Percentiles rank a stretch among this genome's conserved stretches.
These are phyloP conservation scores for Lepisosteus osseus DNA, from an alignment of 2,113 vertebrate genomes.

Conservation along the genomic window DNA sequence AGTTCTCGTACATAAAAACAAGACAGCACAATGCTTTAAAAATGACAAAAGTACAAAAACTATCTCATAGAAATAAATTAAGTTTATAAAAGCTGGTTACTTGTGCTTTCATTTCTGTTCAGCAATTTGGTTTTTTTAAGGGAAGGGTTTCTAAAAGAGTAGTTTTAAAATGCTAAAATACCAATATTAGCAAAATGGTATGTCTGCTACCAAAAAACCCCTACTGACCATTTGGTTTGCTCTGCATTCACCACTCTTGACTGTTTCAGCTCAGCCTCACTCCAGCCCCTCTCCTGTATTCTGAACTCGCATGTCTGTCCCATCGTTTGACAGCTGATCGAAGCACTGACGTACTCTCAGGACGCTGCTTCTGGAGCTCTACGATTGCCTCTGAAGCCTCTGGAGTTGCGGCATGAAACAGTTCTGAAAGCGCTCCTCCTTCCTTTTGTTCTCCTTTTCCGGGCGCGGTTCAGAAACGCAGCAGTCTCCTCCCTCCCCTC, in stretches of 20 bases:
- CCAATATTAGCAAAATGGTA: conserved; percentile 24
- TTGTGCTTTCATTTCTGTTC: conserved; percentile 34
- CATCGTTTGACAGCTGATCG: conserved; percentile 1
- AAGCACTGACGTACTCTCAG: conserved; percentile 29
- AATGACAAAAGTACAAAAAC: conserved; percentile 39
- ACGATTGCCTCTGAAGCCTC: conserved; percentile 6
- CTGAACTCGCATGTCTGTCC: background rate
- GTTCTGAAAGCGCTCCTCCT: conserved; percentile 20
- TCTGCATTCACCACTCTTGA: conserved; percentile 10
- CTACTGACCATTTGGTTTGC: conserved; percentile 8
- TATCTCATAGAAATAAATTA: conserved; percentile 51
- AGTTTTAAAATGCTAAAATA: conserved; percentile 15
- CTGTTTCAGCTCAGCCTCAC: background rate
- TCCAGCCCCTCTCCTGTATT: no score
- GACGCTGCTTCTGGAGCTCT: conserved; percentile 8
- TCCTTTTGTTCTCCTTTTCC: conserved; percentile 21
- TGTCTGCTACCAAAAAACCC: conserved; percentile 27
- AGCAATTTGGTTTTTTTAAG: conserved; percentile 41
- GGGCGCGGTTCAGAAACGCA: background rate
- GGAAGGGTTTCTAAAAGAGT: conserved; percentile 16
- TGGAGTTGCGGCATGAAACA: conserved; percentile 15
- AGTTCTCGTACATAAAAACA: conserved; percentile 35
- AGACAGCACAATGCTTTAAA: conserved; percentile 23
- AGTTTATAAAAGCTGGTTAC: conserved; percentile 36
- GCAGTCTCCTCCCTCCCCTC: background rate